Evolutionary conservation across 2,113 vertebrate species (phyloP).

Genomic region (Erinaceus europaeus): DNA sequence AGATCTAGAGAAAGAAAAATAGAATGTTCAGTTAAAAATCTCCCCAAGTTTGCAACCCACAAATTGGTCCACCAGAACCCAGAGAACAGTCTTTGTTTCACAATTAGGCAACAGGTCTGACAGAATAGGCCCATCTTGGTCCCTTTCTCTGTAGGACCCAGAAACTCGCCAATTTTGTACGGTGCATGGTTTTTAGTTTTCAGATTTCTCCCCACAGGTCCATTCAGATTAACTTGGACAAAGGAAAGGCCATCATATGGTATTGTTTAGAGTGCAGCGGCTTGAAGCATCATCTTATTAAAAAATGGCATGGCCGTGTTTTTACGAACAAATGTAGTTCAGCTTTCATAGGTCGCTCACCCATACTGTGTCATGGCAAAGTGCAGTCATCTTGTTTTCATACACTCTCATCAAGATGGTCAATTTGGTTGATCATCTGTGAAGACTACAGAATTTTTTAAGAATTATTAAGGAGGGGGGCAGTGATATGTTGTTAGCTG

Average conservation of each 20-base stretch:
- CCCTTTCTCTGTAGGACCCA: conserved; percentile 36
- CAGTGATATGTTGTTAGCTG: no score
- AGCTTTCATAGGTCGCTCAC: neutral
- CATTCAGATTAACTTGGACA: conserved; percentile 39
- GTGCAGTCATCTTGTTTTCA: neutral
- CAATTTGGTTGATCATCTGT: neutral
- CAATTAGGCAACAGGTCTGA: neutral
- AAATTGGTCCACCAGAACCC: neutral
- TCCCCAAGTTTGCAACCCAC: neutral
- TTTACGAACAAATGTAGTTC: neutral
- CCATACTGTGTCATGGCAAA: neutral
- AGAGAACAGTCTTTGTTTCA: conserved; percentile 42
- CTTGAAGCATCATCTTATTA: neutral
- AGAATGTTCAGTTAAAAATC: neutral
- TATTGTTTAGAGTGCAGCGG: neutral
- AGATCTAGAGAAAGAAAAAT: neutral
- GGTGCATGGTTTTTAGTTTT: conserved; percentile 38
- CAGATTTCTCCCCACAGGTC: conserved; percentile 55
- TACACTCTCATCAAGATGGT: neutral
- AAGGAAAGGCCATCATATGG: neutral
- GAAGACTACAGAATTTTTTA: neutral
- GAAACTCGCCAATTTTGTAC: conserved; percentile 29
- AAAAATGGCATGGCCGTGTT: neutral
- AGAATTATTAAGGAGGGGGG: no score
- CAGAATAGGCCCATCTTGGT: conserved; percentile 15